phyloP scores from a whole-genome alignment of 2,113 vertebrate genomes.

The Melierax canorus region DNA sequence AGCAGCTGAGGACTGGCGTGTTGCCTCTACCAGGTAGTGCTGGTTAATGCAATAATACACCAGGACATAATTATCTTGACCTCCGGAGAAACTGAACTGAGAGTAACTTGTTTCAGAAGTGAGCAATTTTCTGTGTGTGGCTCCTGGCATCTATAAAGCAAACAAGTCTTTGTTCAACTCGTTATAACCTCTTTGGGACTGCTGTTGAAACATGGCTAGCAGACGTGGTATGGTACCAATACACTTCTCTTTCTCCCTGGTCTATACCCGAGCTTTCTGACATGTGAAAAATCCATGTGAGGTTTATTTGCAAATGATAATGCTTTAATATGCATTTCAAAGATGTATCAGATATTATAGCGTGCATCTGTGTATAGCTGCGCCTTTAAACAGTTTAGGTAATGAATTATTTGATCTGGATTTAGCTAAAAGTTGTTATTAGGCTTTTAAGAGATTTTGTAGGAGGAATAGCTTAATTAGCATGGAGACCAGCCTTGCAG shows the following conservation, averaged over 20 bases:
- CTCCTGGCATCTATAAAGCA: conserved; percentile 17
- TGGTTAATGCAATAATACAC: not conserved
- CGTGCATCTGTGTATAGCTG: not conserved
- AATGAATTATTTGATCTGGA: not conserved
- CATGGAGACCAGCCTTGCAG: not conserved
- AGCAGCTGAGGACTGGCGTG: not conserved
- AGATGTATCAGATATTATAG: not conserved
- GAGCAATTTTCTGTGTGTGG: conserved; percentile 15
- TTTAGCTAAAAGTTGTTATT: not conserved
- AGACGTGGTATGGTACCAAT: not conserved
- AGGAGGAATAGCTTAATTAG: not conserved
- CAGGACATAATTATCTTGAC: not conserved
- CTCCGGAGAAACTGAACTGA: not conserved
- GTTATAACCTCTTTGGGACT: not conserved
- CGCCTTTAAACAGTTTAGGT: not conserved
- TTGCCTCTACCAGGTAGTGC: not conserved
- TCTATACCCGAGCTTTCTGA: not conserved
- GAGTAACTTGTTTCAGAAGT: conserved; percentile 23
- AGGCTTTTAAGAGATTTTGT: not conserved
- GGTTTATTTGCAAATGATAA: not conserved
- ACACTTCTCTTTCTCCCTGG: not conserved
- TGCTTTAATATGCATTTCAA: not conserved
- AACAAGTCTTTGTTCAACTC: not conserved
- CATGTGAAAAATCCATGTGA: not conserved
- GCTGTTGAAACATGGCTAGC: not conserved